Evolutionary conservation across 2,113 vertebrate species (phyloP).

Genomic region (Clarias magur): DNA sequence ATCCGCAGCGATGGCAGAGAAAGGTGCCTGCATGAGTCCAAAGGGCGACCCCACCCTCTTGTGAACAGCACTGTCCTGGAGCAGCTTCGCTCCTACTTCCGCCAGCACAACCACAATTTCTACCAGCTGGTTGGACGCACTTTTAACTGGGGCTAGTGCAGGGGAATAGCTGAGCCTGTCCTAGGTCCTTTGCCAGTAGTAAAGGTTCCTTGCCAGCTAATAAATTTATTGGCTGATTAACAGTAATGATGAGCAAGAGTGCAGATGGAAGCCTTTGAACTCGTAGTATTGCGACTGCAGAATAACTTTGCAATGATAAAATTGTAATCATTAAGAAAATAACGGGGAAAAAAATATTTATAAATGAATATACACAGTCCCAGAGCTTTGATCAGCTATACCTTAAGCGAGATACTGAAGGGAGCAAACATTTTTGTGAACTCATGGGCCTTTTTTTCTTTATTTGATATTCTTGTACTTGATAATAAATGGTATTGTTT

Average conservation of each 20-base stretch:
- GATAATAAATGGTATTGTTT: constrained; percentile 79
- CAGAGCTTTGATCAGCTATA: constrained; percentile 64
- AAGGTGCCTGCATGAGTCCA: constrained; percentile 91
- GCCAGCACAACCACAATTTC: constrained; percentile 88
- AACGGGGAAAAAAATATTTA: constrained; percentile 35
- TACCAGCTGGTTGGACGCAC: constrained; percentile 87
- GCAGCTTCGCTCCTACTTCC: constrained; percentile 85
- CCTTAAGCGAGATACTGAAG: constrained; percentile 60
- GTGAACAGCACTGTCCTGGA: constrained; percentile 86
- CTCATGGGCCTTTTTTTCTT: constrained; percentile 58
- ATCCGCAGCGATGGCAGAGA: constrained; percentile 88
- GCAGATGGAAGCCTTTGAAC: constrained; percentile 57
- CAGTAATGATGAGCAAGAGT: constrained; percentile 31
- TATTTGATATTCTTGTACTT: constrained; percentile 81
- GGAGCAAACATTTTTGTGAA: constrained; percentile 64
- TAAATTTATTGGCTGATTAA: constrained; percentile 33
- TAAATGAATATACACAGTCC: constrained; percentile 34
- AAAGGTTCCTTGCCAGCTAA: constrained; percentile 17
- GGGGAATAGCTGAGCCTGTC: constrained; percentile 13
- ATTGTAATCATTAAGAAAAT: constrained; percentile 55
- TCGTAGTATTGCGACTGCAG: constrained; percentile 60
- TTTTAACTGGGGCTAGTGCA: constrained; percentile 83
- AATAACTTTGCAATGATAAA: constrained; percentile 58
- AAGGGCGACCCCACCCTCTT: constrained; percentile 86
- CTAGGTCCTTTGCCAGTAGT: constrained; percentile 14